Evolutionary conservation across 2,888 invertebrate species (phyloP).

Genomic region (Oxyteleia sp.): DNA sequence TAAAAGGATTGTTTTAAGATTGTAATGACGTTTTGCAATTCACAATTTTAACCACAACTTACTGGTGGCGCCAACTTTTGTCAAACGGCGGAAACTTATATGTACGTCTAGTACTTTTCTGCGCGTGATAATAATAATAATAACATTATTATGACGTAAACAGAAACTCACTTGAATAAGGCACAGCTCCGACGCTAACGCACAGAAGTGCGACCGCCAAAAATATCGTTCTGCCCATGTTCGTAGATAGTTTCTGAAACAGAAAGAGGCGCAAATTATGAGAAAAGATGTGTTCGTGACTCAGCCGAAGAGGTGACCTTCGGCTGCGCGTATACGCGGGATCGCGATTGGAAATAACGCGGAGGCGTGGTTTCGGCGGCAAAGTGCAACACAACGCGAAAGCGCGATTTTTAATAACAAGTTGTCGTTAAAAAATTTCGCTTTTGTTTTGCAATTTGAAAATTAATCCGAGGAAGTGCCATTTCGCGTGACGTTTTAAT

Average conservation of each 20-base stretch:
- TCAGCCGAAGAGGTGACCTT: slow-evolving; percentile 26
- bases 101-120: no score
- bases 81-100: no score
- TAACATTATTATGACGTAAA: background rate
- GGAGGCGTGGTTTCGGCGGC: slow-evolving; percentile 1
- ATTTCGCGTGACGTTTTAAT: no score
- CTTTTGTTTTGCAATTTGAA: no score
- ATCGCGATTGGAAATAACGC: slow-evolving; percentile 32
- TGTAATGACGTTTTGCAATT: no score
- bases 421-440: no score
- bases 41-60: no score
- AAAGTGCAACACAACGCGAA: no score
- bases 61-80: no score
- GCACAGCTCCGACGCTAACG: slow-evolving; percentile 42
- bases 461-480: no score
- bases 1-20: no score
- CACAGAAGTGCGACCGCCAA: slow-evolving; percentile 48
- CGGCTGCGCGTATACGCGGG: background rate
- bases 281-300: slow-evolving; percentile 23
- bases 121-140: slow-evolving; percentile 29
- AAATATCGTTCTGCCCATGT: slow-evolving; percentile 39
- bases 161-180: slow-evolving; percentile 47
- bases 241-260: slow-evolving; percentile 44
- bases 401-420: no score
- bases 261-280: slow-evolving; percentile 28